Evolutionary conservation across 1,140 invertebrate genomes (phyloP).

Genomic region (Drosophila suzukii): DNA sequence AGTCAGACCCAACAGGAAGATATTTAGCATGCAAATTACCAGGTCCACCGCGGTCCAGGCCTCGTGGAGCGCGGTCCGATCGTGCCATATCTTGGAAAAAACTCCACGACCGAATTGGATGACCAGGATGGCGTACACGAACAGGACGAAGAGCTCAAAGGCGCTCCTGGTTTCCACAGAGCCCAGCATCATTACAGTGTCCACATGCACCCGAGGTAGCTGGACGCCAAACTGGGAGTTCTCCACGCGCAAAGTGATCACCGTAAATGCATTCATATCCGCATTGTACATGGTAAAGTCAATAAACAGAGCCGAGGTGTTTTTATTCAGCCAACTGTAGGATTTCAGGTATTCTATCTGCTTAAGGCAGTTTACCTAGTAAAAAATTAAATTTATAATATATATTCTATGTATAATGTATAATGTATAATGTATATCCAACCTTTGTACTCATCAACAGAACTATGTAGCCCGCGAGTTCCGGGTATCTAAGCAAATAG

Average conservation of each 20-base stretch:
- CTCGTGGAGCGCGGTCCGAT: constrained; percentile 9
- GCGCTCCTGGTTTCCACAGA: constrained; percentile 6
- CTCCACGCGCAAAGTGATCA: constrained; percentile 52
- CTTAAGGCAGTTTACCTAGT: constrained; percentile 19
- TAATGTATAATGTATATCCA: too few relatives aligned
- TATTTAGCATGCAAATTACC: constrained; percentile 51
- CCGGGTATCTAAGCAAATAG: constrained; percentile 18
- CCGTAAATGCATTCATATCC: constrained; percentile 54
- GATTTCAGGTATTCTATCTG: constrained; percentile 45
- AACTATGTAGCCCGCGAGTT: constrained; percentile 49
- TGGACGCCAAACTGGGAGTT: constrained; percentile 51
- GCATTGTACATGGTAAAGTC: constrained; percentile 70
- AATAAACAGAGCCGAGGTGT: constrained; percentile 55
- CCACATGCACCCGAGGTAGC: background rate
- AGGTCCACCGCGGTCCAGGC: constrained; percentile 67
- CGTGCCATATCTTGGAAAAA: constrained; percentile 41
- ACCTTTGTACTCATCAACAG: constrained; percentile 29
- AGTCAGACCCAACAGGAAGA: background rate
- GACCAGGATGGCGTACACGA: constrained; percentile 41
- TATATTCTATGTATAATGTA: too few relatives aligned
- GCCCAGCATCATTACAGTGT: constrained; percentile 31
- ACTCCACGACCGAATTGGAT: constrained; percentile 49
- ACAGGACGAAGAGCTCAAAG: background rate
- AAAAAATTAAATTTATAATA: too few relatives aligned
- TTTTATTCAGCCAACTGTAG: constrained; percentile 42